Evolutionary conservation across 2,113 vertebrate species (phyloP).

Genomic region (Capreolus pygargus): DNA sequence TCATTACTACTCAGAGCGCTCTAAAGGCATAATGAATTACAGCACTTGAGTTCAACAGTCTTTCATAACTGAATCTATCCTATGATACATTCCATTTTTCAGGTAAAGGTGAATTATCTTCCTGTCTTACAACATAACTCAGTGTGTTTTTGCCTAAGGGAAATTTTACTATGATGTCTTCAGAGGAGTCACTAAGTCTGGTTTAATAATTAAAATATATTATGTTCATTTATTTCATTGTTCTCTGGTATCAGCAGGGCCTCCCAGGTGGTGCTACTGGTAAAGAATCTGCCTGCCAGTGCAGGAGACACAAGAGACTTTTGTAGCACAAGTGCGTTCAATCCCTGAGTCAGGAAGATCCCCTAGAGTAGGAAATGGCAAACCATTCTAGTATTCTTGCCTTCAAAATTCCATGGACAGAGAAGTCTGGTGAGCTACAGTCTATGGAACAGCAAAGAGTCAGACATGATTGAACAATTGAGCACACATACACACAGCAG

Average conservation of each 20-base stretch:
- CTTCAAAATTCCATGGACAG: background rate
- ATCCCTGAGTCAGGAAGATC: background rate
- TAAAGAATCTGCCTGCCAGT: background rate
- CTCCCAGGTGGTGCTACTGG: background rate
- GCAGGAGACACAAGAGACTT: background rate
- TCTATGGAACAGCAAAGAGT: background rate
- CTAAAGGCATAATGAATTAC: background rate
- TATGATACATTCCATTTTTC: background rate
- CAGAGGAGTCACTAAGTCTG: background rate
- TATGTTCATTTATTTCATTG: background rate
- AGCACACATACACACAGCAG: background rate
- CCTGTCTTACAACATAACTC: background rate
- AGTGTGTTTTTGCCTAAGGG: background rate
- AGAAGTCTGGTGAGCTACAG: background rate
- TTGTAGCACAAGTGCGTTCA: background rate
- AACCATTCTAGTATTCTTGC: background rate
- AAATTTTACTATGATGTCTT: background rate
- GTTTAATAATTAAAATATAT: background rate
- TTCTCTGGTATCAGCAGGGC: background rate
- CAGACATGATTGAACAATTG: background rate
- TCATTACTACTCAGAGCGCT: background rate
- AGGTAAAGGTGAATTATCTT: background rate
- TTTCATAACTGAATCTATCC: background rate
- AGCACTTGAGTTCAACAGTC: background rate
- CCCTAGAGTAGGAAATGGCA: background rate